These are phyloP conservation scores for Athalia circularis DNA, from an alignment of 2,888 invertebrate genomes.

Conservation along the genomic window DNA sequence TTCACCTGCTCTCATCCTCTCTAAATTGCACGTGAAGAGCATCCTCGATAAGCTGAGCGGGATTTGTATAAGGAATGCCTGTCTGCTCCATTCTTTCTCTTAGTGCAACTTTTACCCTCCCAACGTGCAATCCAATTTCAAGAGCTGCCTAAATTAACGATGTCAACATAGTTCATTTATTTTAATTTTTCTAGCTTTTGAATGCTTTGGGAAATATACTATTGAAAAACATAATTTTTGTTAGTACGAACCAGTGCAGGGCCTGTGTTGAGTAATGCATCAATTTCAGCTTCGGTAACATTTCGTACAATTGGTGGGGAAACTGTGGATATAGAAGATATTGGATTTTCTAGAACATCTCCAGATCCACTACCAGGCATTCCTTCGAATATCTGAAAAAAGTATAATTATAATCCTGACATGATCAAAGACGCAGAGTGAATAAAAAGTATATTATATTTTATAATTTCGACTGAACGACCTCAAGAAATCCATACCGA, in stretches of 20 bases:
- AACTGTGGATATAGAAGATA: slow-evolving; percentile 51
- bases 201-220: slow-evolving; percentile 6
- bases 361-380: slow-evolving; percentile 56
- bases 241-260: slow-evolving; percentile 60
- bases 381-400: slow-evolving; percentile 59
- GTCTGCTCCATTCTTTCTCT: slow-evolving; percentile 77
- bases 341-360: slow-evolving; percentile 53
- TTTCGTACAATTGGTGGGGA: slow-evolving; percentile 52
- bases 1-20: slow-evolving; percentile 74
- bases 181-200: background rate
- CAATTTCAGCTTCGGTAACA: slow-evolving; percentile 67
- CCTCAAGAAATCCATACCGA: slow-evolving; percentile 54
- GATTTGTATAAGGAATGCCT: slow-evolving; percentile 81
- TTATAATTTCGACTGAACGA: slow-evolving; percentile 15
- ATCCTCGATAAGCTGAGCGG: slow-evolving; percentile 84
- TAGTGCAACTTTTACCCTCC: slow-evolving; percentile 78
- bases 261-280: slow-evolving; percentile 64
- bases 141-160: slow-evolving; percentile 75
- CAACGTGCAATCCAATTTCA: slow-evolving; percentile 79
- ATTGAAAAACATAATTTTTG: background rate
- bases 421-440: slow-evolving; percentile 1
- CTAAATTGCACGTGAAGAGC: slow-evolving; percentile 82
- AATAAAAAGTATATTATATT: slow-evolving; percentile 1
- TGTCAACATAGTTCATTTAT: slow-evolving; percentile 10
- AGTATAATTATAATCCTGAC: background rate